Conservation (phyloP, 2,888 invertebrate genomes). For the Rhagonycha lutea region DNA sequence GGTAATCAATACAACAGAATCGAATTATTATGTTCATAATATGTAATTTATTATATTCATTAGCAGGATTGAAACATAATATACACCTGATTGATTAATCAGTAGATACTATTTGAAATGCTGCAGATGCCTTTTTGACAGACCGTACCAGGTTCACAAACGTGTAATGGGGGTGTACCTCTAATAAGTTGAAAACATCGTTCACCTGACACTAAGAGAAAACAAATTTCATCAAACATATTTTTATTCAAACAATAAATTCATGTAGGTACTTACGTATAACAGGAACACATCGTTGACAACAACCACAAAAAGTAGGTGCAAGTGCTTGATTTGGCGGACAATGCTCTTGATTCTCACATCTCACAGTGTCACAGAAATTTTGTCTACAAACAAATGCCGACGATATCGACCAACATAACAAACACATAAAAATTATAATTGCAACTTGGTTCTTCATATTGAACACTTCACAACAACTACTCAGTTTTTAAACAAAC, state of each 20-base stretch:
- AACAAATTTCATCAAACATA: not conserved
- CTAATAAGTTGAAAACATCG: not conserved
- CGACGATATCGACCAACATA: not conserved
- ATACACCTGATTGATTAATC: not conserved
- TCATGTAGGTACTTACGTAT: not conserved
- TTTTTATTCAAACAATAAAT: not conserved
- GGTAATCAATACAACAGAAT: not conserved
- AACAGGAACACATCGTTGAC: constrained; percentile 4
- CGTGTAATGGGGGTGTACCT: not conserved
- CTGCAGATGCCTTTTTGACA: not conserved
- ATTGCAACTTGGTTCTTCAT: not conserved
- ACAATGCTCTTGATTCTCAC: not conserved
- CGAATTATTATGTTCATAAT: not conserved
- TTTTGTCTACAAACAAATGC: not conserved
- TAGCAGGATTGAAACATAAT: not conserved
- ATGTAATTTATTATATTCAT: not conserved
- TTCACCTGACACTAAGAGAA: not conserved
- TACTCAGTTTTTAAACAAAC: not conserved
- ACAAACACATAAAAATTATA: not conserved
- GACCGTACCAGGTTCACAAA: not conserved
- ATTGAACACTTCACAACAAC: not conserved
- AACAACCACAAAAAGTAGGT: not conserved
- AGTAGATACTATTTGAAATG: not conserved
- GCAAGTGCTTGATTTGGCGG: not conserved
- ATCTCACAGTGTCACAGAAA: not conserved